phyloP scores from a whole-genome alignment of 2,113 vertebrate species.

The Ophthalmolycus amberensis region DNA sequence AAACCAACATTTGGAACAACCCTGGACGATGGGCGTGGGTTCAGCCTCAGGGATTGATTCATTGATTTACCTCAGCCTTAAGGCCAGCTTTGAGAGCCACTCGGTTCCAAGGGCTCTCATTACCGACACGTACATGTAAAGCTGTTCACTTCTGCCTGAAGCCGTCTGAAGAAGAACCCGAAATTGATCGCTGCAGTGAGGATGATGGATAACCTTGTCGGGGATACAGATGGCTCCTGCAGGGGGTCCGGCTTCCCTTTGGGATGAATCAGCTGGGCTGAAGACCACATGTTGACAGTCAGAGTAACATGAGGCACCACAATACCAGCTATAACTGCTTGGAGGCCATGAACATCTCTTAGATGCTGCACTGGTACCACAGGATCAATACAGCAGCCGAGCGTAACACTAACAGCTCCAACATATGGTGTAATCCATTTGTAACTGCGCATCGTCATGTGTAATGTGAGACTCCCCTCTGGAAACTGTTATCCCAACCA shows the following conservation, averaged over 20 bases:
- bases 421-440: constrained; percentile 29
- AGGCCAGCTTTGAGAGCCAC: constrained; percentile 66
- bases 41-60: constrained; percentile 67
- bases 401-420: constrained; percentile 48
- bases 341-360: constrained; percentile 36
- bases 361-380: constrained; percentile 33
- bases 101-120: constrained; percentile 78
- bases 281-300: constrained; percentile 72
- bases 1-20: constrained; percentile 51
- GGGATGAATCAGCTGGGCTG: constrained; percentile 67
- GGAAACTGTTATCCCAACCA: constrained; percentile 7
- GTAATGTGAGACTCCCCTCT: not conserved
- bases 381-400: constrained; percentile 65
- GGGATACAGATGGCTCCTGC: constrained; percentile 78
- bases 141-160: constrained; percentile 67
- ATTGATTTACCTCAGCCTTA: constrained; percentile 73
- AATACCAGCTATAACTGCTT: constrained; percentile 56
- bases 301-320: constrained; percentile 51
- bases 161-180: constrained; percentile 66
- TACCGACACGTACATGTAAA: constrained; percentile 75
- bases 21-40: constrained; percentile 46
- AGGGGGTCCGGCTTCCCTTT: constrained; percentile 65
- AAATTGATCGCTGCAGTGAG: constrained; percentile 66
- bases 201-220: constrained; percentile 80
- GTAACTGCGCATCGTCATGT: constrained; percentile 31